Evolutionary conservation across 2,888 invertebrate genomes (phyloP).

Genomic region (Epicampocera succincta): DNA sequence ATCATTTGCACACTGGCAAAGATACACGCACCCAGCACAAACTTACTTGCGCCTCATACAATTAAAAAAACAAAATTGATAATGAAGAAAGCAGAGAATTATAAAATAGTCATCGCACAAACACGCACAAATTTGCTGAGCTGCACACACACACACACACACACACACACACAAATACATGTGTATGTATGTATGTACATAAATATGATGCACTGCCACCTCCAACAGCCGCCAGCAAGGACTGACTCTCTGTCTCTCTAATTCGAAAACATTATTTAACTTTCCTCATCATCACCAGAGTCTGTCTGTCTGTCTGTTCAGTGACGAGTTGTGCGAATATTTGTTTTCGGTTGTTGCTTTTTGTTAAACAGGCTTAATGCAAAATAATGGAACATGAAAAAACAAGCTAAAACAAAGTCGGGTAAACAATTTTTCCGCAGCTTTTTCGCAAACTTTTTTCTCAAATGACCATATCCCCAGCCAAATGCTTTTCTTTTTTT

Average conservation of each 20-base stretch:
- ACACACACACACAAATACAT: no score
- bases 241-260: conserved; percentile 43
- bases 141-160: no score
- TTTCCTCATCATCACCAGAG: conserved; percentile 69
- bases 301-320: no score
- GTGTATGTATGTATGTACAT: no score
- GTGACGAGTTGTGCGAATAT: conserved; percentile 32
- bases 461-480: conserved; percentile 15
- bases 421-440: conserved; percentile 50
- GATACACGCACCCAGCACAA: conserved; percentile 14
- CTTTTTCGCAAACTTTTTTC: conserved; percentile 1
- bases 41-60: conserved; percentile 53
- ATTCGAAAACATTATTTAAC: conserved; percentile 67
- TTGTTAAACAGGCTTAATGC: conserved; percentile 58
- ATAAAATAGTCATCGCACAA: conserved; percentile 46
- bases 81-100: conserved; percentile 48
- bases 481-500: not conserved
- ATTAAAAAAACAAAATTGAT: conserved; percentile 38
- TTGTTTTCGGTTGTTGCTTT: conserved; percentile 19
- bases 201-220: conserved; percentile 32
- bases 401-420: conserved; percentile 27
- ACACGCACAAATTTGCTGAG: no score
- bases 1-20: conserved; percentile 22
- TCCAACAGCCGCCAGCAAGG: not conserved
- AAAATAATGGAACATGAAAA: conserved; percentile 15